These are phyloP conservation scores for Mellilla xanthometata DNA, from an alignment of 2,888 invertebrate genomes.

Conservation along the genomic window DNA sequence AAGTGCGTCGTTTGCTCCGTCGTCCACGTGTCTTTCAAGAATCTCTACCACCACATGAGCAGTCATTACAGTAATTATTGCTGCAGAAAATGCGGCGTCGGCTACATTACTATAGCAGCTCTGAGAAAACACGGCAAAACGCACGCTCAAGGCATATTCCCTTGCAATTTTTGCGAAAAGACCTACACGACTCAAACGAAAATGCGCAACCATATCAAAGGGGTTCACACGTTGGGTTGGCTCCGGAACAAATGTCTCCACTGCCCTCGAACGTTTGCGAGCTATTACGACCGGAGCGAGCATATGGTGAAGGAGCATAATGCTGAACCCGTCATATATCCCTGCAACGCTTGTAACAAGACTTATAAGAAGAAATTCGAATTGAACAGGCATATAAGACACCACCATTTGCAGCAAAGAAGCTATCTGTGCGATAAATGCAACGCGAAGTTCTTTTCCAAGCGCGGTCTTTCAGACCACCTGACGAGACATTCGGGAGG, in stretches of 20 bases:
- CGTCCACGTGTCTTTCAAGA: slow-evolving; percentile 71
- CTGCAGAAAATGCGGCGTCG: slow-evolving; percentile 71
- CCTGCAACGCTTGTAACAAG: slow-evolving; percentile 74
- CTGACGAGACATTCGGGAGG: slow-evolving; percentile 59
- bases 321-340: slow-evolving; percentile 56
- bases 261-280: slow-evolving; percentile 70
- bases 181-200: slow-evolving; percentile 76
- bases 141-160: slow-evolving; percentile 76
- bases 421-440: slow-evolving; percentile 69
- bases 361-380: slow-evolving; percentile 73
- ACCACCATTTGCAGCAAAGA: slow-evolving; percentile 70
- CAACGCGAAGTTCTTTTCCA: slow-evolving; percentile 71
- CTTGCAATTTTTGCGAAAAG: slow-evolving; percentile 78
- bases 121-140: slow-evolving; percentile 74
- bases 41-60: slow-evolving; percentile 75
- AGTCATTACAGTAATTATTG: slow-evolving; percentile 75
- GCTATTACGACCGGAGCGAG: slow-evolving; percentile 71
- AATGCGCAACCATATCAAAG: slow-evolving; percentile 71
- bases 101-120: slow-evolving; percentile 71
- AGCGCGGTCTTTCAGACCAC: slow-evolving; percentile 67
- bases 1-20: slow-evolving; percentile 69
- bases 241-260: slow-evolving; percentile 72
- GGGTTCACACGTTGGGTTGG: slow-evolving; percentile 75
- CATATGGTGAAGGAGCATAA: slow-evolving; percentile 69
- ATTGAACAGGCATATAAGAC: slow-evolving; percentile 68